Evolutionary conservation across 2,888 invertebrate species (phyloP).

Genomic region (Mesorhabditis belari): DNA sequence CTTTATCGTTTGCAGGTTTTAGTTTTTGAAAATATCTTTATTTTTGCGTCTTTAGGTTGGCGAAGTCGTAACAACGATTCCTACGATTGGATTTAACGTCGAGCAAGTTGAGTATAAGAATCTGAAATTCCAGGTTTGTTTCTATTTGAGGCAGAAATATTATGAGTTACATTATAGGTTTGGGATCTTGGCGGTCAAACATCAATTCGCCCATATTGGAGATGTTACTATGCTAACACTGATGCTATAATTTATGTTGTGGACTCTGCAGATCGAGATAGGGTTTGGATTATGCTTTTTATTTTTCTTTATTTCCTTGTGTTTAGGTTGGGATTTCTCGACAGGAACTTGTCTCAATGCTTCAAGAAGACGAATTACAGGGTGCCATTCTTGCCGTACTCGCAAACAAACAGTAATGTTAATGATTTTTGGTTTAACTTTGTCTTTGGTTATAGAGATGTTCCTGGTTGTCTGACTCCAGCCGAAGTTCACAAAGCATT

Average conservation of each 20-base stretch:
- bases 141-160: not conserved
- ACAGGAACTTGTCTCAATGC: slow-evolving; percentile 61
- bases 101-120: slow-evolving; percentile 98
- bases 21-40: slow-evolving; percentile 58
- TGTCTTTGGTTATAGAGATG: slow-evolving; percentile 62
- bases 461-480: slow-evolving; percentile 91
- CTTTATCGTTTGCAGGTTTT: slow-evolving; percentile 91
- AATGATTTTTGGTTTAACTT: not conserved
- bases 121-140: slow-evolving; percentile 76
- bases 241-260: slow-evolving; percentile 97
- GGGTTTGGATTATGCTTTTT: slow-evolving; percentile 62
- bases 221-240: slow-evolving; percentile 98
- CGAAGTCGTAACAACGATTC: slow-evolving; percentile 56
- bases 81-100: slow-evolving; percentile 97
- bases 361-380: slow-evolving; percentile 74
- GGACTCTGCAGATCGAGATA: slow-evolving; percentile 94
- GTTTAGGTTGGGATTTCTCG: slow-evolving; percentile 89
- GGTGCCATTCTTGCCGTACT: slow-evolving; percentile 90
- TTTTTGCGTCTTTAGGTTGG: slow-evolving; percentile 26
- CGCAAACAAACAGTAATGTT: slow-evolving; percentile 75
- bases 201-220: slow-evolving; percentile 93
- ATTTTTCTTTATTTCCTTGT: not conserved
- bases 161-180: slow-evolving; percentile 59
- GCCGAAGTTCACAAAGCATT: slow-evolving; percentile 91
- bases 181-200: slow-evolving; percentile 99